phyloP scores from a whole-genome alignment of 2,797 vertebrate genomes.

The Ctenosaura bakeri region DNA sequence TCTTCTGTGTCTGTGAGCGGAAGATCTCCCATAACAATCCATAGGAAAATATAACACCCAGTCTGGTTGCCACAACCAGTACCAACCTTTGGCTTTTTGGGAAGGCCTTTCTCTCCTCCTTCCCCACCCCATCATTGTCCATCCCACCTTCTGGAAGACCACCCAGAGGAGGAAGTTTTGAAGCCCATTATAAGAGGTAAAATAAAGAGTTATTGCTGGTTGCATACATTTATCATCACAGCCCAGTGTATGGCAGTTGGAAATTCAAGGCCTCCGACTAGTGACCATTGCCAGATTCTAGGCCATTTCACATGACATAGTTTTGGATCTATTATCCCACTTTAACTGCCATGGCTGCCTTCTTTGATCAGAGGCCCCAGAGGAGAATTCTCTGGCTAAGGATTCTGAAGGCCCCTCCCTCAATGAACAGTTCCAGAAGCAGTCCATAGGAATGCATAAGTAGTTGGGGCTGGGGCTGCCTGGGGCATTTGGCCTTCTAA shows the following conservation, averaged over 20 bases:
- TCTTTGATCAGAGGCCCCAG: too few species aligned
- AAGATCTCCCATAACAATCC: not conserved
- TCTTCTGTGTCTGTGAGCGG: not conserved
- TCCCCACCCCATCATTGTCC: too few species aligned
- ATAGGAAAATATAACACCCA: accelerated
- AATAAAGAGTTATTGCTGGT: not conserved
- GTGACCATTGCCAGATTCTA: not conserved
- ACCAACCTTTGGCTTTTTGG: not conserved
- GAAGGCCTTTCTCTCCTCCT: not conserved
- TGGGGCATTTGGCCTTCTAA: too few species aligned
- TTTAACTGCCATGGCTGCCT: too few species aligned
- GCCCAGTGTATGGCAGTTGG: not conserved
- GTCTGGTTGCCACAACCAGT: not conserved
- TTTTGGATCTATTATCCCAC: too few species aligned
- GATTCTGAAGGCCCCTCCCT: too few species aligned
- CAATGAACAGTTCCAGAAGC: too few species aligned
- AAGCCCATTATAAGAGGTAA: not conserved
- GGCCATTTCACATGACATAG: too few species aligned
- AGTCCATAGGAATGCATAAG: too few species aligned
- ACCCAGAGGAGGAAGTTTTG: not conserved
- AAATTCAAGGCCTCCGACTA: not conserved
- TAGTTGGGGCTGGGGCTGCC: too few species aligned
- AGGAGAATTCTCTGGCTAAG: too few species aligned
- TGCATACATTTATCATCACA: too few species aligned
- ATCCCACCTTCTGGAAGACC: not conserved